Evolutionary conservation across 2,113 vertebrate genomes (phyloP).

Genomic region (Dipodomys merriami): DNA sequence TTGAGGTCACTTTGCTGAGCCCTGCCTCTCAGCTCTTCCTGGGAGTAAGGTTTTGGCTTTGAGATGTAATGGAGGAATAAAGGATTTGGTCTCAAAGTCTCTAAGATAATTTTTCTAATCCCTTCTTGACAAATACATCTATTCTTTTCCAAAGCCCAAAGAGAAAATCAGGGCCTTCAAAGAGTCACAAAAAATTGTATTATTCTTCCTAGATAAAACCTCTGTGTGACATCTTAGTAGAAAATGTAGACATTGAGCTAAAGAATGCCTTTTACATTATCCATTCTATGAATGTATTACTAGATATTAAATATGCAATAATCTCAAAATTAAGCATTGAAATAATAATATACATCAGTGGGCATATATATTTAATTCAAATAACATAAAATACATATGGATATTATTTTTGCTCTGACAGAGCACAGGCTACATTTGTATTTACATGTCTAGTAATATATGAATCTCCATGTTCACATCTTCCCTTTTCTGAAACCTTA

Average conservation of each 20-base stretch:
- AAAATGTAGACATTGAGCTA: background rate
- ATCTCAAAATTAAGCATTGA: background rate
- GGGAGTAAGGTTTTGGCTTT: background rate
- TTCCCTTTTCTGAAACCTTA: background rate
- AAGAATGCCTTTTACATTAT: background rate
- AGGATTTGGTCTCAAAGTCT: background rate
- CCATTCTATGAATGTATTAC: background rate
- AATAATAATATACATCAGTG: background rate
- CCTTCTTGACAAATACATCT: background rate
- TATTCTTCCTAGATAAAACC: background rate
- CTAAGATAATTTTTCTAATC: background rate
- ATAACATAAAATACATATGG: background rate
- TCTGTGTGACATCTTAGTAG: background rate
- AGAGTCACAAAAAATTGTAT: background rate
- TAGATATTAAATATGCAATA: background rate
- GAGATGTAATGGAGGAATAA: background rate
- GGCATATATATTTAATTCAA: background rate
- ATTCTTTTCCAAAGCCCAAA: background rate
- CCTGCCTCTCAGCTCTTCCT: fast-evolving
- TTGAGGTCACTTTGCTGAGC: background rate
- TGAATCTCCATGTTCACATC: fast-evolving
- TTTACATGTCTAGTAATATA: background rate
- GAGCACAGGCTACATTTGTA: fast-evolving
- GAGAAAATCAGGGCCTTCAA: background rate
- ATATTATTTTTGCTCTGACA: background rate